Percentiles rank a stretch among this genome's conserved stretches.
phyloP scores from a whole-genome alignment of 1,140 invertebrate species.

The Lasaia peninsularis region DNA sequence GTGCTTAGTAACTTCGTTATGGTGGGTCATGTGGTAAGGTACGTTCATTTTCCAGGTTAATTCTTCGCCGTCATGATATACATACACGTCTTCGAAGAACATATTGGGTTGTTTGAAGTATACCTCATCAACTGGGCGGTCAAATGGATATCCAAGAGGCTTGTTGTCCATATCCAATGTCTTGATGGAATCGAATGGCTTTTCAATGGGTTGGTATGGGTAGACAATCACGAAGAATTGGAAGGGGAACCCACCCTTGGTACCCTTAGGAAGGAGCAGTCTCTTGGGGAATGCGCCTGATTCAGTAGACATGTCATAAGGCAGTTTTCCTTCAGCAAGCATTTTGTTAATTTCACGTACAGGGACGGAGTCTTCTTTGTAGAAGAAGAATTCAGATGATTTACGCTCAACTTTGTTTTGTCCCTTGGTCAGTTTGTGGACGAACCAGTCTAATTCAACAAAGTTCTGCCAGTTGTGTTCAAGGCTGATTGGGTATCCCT shows the following conservation, averaged over 20 bases:
- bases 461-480: conserved; percentile 80
- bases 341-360: conserved; percentile 78
- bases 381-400: conserved; percentile 82
- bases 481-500: conserved; percentile 77
- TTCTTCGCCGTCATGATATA: conserved; percentile 79
- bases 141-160: conserved; percentile 83
- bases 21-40: conserved; percentile 32
- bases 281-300: conserved; percentile 80
- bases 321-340: conserved; percentile 75
- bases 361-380: conserved; percentile 81
- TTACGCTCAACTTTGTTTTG: conserved; percentile 82
- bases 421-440: conserved; percentile 80
- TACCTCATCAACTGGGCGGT: conserved; percentile 78
- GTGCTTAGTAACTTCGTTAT: conserved; percentile 39
- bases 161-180: conserved; percentile 62
- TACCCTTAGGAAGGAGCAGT: conserved; percentile 83
- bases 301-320: conserved; percentile 70
- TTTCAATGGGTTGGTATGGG: conserved; percentile 52
- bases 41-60: conserved; percentile 49
- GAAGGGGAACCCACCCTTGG: conserved; percentile 80
- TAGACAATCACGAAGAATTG: conserved; percentile 82
- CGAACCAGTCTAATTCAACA: conserved; percentile 84
- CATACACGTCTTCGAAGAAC: conserved; percentile 80
- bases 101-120: conserved; percentile 82
- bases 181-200: conserved; percentile 37